Evolutionary conservation across 1,140 invertebrate genomes (phyloP).

Genomic region (Coenobita brevimanus): DNA sequence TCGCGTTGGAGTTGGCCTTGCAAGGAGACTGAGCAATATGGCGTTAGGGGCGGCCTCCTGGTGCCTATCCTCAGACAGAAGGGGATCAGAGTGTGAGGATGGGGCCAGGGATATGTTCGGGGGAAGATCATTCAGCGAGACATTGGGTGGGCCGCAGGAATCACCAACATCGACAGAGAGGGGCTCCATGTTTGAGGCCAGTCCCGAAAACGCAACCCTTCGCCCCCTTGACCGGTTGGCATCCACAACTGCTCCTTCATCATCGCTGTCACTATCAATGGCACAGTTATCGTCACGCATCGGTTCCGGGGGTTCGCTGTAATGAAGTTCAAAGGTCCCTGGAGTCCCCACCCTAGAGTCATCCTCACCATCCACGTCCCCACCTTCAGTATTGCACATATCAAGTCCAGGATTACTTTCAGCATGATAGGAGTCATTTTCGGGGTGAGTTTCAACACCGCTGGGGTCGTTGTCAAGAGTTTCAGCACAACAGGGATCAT

Average conservation of each 20-base stretch:
- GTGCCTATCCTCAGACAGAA: constrained; percentile 35
- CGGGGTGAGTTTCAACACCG: background rate
- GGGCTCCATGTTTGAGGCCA: constrained; percentile 49
- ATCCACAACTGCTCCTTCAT: constrained; percentile 34
- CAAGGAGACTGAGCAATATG: constrained; percentile 57
- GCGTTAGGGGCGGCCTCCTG: constrained; percentile 41
- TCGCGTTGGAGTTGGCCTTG: constrained; percentile 23
- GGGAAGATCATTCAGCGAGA: constrained; percentile 42
- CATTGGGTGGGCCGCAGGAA: constrained; percentile 34
- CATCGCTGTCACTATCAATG: constrained; percentile 69
- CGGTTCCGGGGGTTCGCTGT: constrained; percentile 63
- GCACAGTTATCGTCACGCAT: constrained; percentile 67
- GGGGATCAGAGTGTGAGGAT: constrained; percentile 34
- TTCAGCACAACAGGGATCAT: too few relatives aligned
- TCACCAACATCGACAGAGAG: constrained; percentile 57
- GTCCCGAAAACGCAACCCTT: constrained; percentile 50
- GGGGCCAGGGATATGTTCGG: constrained; percentile 55
- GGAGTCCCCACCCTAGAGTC: constrained; percentile 45
- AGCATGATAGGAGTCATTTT: constrained; percentile 2
- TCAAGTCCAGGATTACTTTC: too few relatives aligned
- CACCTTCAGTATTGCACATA: too few relatives aligned
- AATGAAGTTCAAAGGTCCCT: constrained; percentile 59
- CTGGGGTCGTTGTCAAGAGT: constrained; percentile 5
- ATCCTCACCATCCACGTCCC: constrained; percentile 15
- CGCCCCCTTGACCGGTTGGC: constrained; percentile 39